A percentile compares a stretch with the other conserved stretches of the same genome.
These are phyloP conservation scores for Pristionchus arcanus DNA, from an alignment of 2,888 invertebrate genomes.

Conservation along the genomic window DNA sequence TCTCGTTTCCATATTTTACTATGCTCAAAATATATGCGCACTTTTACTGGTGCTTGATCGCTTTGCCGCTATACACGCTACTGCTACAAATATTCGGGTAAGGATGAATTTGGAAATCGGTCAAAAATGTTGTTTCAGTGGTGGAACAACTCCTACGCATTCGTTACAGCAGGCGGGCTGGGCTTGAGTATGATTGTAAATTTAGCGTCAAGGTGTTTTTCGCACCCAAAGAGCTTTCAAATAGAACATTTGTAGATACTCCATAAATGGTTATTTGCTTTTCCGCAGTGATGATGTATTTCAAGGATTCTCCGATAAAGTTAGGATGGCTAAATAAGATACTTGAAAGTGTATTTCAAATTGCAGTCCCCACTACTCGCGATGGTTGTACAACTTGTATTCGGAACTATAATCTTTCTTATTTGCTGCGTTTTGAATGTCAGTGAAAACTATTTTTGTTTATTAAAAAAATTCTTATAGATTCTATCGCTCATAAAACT, in stretches of 20 bases:
- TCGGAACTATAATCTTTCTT: background rate
- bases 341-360: too few species aligned
- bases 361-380: background rate
- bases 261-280: background rate
- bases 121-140: background rate
- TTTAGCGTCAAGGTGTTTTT: background rate
- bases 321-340: background rate
- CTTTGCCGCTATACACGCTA: background rate
- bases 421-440: background rate
- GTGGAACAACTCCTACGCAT: background rate
- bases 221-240: background rate
- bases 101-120: background rate
- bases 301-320: background rate
- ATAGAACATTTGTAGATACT: background rate
- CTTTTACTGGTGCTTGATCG: background rate
- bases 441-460: background rate
- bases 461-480: background rate
- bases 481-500: background rate
- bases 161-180: background rate
- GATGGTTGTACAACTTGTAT: background rate
- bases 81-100: background rate
- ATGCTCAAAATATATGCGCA: background rate
- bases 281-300: background rate
- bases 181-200: background rate
- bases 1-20: constrained; percentile 6